Conservation (phyloP, 2,113 vertebrate species). For the Prunella fulvescens region DNA sequence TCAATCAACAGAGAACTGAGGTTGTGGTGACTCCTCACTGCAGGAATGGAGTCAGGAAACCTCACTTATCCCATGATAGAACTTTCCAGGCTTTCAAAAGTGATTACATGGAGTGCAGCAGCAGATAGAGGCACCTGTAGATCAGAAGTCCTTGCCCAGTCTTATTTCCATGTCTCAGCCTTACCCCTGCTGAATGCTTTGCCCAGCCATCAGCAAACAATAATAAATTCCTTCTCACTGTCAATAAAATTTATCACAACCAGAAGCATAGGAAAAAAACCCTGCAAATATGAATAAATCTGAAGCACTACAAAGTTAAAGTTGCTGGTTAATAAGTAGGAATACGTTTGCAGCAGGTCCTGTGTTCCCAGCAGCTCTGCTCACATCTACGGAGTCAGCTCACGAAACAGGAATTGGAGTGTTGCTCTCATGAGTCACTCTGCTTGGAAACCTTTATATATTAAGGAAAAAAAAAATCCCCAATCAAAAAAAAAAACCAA, state of each 20-base stretch:
- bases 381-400: not conserved
- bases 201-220: not conserved
- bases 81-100: not conserved
- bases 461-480: not conserved
- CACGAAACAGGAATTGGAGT: not conserved
- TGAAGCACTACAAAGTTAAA: not conserved
- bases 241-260: not conserved
- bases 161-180: not conserved
- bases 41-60: not conserved
- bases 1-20: not conserved
- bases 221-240: not conserved
- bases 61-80: not conserved
- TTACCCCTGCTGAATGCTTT: not conserved
- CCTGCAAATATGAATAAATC: not conserved
- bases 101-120: not conserved
- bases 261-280: not conserved
- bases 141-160: not conserved
- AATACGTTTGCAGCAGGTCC: not conserved
- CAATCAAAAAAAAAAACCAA: not conserved
- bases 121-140: not conserved
- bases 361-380: not conserved
- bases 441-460: conserved; percentile 18
- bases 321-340: not conserved
- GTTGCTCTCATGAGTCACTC: conserved; percentile 24
- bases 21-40: not conserved